Base-by-base conservation (phyloP, 1,140 invertebrate species). In the Eubasilissa regina region DNA sequence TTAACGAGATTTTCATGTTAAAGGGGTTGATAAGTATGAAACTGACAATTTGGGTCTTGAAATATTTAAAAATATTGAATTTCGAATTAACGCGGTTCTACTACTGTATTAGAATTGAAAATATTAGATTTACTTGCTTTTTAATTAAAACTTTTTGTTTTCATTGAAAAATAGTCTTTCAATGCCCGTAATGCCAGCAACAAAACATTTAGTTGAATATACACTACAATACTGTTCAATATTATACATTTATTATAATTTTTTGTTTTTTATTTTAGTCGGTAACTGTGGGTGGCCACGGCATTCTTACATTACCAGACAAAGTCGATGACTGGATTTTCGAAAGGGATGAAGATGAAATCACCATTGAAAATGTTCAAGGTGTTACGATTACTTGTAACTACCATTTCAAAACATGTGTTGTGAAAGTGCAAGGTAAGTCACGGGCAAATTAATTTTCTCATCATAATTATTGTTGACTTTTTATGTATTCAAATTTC, bases 401-500 rank as follows among this genome's bases (percentile, higher is more conserved):
- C 19, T 83, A 44, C 35, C 73, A 74, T 17, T 83, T 78, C 45
- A 80, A 80, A 21, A 83, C 81, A 3, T 83, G 81, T 60, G 15
- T 72, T n/a, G 44, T 83, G 25, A 72, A 66, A 6, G 35, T 83
- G 51, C 60, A 78, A 58, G 81, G 81, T 83, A 60, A 75, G 51
- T 17, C 21, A 13, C 11, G 8, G 11, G 13, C 21, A 58, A 21
- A 64, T 12, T 19, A 17, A 44, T 68, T 17, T 75, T 51, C 75
- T 79, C n/a, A 44, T 72, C 45, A 48, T 15, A n/a, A 1, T 12
- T 1, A 19, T 51, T 8, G n/a, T 72, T n/a, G 17, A 56, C 21
- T 44, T 56, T 19, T 21, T 44, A 9, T 25, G 44, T 15, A 51
- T 15, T 4, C 0, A 0, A 1, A 45, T 48, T 0, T 62, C 13